Conservation (phyloP, 2,888 invertebrate species). For the Atrina japonica region DNA sequence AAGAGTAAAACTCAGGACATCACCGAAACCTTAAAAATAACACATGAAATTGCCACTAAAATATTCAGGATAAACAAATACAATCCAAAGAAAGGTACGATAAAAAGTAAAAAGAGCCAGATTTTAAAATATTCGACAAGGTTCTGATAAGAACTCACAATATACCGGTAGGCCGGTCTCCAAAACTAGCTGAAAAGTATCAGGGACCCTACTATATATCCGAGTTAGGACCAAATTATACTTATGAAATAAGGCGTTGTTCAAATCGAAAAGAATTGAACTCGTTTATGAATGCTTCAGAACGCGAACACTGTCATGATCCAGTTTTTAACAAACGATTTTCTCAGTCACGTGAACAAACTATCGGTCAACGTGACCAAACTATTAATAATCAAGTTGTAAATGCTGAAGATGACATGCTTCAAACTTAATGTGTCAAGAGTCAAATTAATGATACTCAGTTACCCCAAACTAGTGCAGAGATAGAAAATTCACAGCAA, state of each 20-base stretch:
- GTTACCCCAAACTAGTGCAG: too few relatives aligned
- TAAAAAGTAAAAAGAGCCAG: conserved; percentile 1
- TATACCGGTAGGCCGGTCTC: conserved; percentile 12
- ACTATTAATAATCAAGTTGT: background rate
- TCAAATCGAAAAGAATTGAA: conserved; percentile 1
- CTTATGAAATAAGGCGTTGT: conserved; percentile 7
- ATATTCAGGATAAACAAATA: background rate
- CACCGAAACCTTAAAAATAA: conserved; percentile 13
- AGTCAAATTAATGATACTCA: background rate
- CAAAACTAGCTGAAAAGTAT: conserved; percentile 22
- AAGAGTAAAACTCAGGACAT: conserved; percentile 1
- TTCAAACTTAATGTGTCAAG: too few relatives aligned
- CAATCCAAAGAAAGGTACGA: conserved; percentile 11
- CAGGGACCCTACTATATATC: conserved; percentile 25
- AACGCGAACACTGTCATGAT: background rate
- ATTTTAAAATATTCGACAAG: conserved; percentile 6
- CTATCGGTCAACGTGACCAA: background rate
- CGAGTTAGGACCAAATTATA: conserved; percentile 15
- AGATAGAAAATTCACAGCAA: too few relatives aligned
- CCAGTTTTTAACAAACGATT: too few relatives aligned
- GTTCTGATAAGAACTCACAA: background rate
- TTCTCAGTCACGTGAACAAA: conserved; percentile 13
- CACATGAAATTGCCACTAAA: conserved; percentile 17
- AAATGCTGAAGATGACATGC: background rate
- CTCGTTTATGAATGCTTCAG: background rate